Conservation (phyloP, 2,797 vertebrate genomes). For the Acipenser transmontanus region DNA sequence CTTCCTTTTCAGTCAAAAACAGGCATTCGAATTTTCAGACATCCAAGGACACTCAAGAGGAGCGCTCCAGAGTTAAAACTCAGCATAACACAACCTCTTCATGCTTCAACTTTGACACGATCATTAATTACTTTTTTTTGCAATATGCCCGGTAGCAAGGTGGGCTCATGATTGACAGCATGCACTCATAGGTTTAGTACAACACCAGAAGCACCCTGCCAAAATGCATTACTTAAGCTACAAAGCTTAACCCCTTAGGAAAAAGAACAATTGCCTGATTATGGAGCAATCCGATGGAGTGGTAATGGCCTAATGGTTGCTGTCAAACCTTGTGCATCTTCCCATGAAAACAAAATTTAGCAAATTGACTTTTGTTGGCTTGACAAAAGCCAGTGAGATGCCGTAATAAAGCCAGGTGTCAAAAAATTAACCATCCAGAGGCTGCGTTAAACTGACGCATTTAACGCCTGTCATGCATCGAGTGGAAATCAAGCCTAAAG, state of each 20-base stretch:
- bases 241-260: constrained; percentile 42
- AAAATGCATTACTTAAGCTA: constrained; percentile 56
- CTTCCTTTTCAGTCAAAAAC: too few species aligned
- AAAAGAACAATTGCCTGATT: too few species aligned
- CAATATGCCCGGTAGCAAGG: constrained; percentile 47
- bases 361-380: background rate
- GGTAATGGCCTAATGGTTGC: background rate
- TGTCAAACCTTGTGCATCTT: background rate
- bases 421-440: too few species aligned
- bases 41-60: too few species aligned
- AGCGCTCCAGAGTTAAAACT: too few species aligned
- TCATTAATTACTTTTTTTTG: too few species aligned
- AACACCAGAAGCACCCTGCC: constrained; percentile 44
- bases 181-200: constrained; percentile 51
- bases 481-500: too few species aligned
- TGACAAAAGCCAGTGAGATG: background rate
- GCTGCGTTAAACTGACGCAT: too few species aligned
- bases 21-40: too few species aligned
- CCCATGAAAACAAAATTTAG: background rate
- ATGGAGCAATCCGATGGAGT: background rate
- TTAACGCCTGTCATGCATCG: too few species aligned
- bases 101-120: too few species aligned
- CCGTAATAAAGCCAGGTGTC: background rate
- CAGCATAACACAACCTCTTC: too few species aligned
- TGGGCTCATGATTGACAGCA: constrained; percentile 58